Conservation (phyloP, 2,888 invertebrate genomes). For the Mamestra brassicae region DNA sequence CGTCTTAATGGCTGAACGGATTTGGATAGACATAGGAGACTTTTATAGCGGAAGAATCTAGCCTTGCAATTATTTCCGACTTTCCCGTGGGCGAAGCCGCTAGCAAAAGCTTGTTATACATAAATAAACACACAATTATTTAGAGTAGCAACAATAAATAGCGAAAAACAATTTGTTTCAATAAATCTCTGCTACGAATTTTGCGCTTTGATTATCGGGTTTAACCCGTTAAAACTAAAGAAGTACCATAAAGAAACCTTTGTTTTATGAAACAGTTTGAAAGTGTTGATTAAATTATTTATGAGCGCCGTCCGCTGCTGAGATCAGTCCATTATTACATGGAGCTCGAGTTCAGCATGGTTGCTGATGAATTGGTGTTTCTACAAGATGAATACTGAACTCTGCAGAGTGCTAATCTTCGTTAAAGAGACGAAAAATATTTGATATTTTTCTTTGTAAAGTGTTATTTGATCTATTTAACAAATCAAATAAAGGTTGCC, state of each 20-base stretch:
- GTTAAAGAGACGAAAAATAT: not conserved
- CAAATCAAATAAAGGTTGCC: not conserved
- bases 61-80: too few species aligned
- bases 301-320: constrained; percentile 46
- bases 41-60: too few species aligned
- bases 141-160: not conserved
- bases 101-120: not conserved
- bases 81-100: too few species aligned
- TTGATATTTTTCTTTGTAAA: not conserved
- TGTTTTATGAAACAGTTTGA: constrained; percentile 46
- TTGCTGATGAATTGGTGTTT: constrained; percentile 49
- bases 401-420: constrained; percentile 16
- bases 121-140: not conserved
- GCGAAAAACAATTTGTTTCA: constrained; percentile 11
- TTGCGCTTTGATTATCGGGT: constrained; percentile 27
- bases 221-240: constrained; percentile 40
- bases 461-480: not conserved
- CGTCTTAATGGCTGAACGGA: too few species aligned
- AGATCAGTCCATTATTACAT: constrained; percentile 40
- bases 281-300: constrained; percentile 65
- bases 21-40: too few species aligned
- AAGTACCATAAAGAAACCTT: constrained; percentile 43
- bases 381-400: constrained; percentile 36
- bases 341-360: constrained; percentile 40
- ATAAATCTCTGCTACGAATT: constrained; percentile 10